A percentile compares a stretch with the other conserved stretches of the same genome.
These are phyloP conservation scores for Scopus umbretta DNA, from an alignment of 2,113 vertebrate species.

Conservation along the genomic window DNA sequence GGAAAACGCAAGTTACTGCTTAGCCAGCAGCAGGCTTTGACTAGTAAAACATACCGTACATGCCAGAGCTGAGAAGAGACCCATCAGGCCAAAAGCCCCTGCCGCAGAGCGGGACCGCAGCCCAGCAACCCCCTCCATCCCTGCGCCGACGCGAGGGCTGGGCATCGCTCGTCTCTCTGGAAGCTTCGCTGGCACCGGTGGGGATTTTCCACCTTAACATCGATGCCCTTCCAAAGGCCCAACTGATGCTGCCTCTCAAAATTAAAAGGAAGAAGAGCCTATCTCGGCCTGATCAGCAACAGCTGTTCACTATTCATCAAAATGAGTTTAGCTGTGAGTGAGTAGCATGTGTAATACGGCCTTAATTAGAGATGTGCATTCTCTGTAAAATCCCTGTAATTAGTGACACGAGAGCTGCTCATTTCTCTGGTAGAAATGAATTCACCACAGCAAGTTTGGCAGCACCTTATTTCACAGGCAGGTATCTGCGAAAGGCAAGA, in stretches of 20 bases:
- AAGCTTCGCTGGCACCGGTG: rapidly evolving
- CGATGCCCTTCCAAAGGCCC: neutral
- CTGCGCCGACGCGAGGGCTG: rapidly evolving
- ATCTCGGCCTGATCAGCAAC: neutral
- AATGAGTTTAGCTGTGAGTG: neutral
- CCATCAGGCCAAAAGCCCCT: rapidly evolving
- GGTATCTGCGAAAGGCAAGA: neutral
- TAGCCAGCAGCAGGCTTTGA: neutral
- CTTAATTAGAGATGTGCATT: neutral
- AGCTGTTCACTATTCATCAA: neutral
- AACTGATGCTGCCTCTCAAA: neutral
- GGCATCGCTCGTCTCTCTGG: neutral
- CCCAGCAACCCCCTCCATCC: neutral
- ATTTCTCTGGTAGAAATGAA: neutral
- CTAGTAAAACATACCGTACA: rapidly evolving
- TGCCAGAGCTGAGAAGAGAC: rapidly evolving
- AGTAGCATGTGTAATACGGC: neutral
- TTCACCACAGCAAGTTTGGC: neutral
- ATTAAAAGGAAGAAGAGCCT: neutral
- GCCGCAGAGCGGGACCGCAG: neutral
- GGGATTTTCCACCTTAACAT: neutral
- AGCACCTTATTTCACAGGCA: neutral
- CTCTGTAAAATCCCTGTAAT: neutral
- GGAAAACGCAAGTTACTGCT: neutral
- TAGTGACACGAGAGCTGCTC: neutral